Conservation (phyloP, 2,888 invertebrate genomes). For the Trichopria drosophilae region DNA sequence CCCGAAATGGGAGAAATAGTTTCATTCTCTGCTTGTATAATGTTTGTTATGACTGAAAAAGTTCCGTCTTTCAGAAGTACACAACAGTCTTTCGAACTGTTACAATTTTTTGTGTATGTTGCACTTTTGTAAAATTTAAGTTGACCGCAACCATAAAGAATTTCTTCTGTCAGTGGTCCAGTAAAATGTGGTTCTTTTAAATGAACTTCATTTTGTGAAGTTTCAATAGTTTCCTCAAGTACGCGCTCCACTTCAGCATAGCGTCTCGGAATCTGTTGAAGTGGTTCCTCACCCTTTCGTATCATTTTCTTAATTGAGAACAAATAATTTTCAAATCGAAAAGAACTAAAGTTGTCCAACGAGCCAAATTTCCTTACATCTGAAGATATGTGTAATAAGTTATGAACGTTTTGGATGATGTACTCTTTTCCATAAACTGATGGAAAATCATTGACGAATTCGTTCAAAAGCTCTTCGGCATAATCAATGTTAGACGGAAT, state of each 20-base stretch:
- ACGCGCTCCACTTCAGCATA: not conserved
- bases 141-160: not conserved
- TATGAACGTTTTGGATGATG: slow-evolving; percentile 32
- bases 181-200: not conserved
- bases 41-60: not conserved
- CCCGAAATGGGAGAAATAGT: too few species aligned
- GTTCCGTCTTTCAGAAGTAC: not conserved
- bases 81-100: not conserved
- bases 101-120: not conserved
- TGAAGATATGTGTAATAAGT: slow-evolving; percentile 35
- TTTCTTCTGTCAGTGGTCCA: not conserved
- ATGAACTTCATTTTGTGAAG: not conserved
- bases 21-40: not conserved
- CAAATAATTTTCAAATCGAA: slow-evolving; percentile 33
- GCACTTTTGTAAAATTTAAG: not conserved
- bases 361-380: slow-evolving; percentile 32
- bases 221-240: not conserved
- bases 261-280: not conserved
- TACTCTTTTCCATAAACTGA: not conserved
- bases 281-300: not conserved
- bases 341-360: slow-evolving; percentile 38
- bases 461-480: not conserved
- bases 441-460: not conserved
- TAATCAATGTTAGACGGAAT: not conserved
- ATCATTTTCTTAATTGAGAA: not conserved